Evolutionary conservation across 1,140 invertebrate genomes (phyloP), one percentile per base, ranked within the genome.

Genomic region (Brachionus manjavacas): DNA sequence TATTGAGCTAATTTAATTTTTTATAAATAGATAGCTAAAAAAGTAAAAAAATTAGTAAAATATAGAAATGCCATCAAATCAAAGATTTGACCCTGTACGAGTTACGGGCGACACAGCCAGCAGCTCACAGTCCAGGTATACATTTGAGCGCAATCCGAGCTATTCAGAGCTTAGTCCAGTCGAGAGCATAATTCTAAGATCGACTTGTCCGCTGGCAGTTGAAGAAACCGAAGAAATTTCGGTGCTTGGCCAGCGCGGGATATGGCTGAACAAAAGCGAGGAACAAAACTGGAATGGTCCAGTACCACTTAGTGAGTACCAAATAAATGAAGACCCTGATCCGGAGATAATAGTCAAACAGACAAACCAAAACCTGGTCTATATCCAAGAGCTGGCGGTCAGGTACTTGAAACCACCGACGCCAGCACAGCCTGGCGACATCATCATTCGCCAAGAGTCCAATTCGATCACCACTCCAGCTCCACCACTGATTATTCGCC

Each of bases 341-440:
- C 83, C 83, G 20, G 68, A 84, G 43, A 43, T 84, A 43, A 84
- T 84, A 12, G 25, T 16, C 28, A 72, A 66, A 39, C 14, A 49
- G 16, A 41, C 60, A 3, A 14, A 49, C 23, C 68, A 84, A 84
- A 55, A 46, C 20, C 39, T 84, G 25, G 39, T 49, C 12, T 84
- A 74, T 31, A 84, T 52, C 23, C 83, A 84, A 76, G 83, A 84
- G 14, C 7, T 84, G 11, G 83, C 83, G 6, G 31, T 84, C 31
- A 52, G 83, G 46, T 84, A 84, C 14, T 84, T 84, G 16, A 72
- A 78, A 39, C 83, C 83, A 74, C 66, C 43, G 14, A 84, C 83
- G 8, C 83, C 83, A n/a, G 12, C 83, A 74, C 23, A 41, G 41
- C 83, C 83, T 4, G 83, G 83, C n/a, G 60, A 68, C 16, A 84